Evolutionary conservation across 2,888 invertebrate species (phyloP), one percentile per base, ranked within the genome.

Genomic region (Plusia festucae): DNA sequence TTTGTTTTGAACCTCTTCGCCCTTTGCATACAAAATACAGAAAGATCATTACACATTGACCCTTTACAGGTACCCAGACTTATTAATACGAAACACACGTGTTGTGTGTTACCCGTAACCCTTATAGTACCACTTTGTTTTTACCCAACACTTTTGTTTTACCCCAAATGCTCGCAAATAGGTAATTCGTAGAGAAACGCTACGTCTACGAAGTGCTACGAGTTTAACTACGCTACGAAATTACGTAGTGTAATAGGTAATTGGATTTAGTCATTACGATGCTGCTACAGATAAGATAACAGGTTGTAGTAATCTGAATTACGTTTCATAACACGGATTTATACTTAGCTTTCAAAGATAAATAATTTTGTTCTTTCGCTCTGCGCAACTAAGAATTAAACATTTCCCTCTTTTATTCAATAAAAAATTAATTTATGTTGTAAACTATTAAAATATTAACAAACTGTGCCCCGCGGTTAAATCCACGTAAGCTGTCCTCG

Each of bases 171-270:
- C 8, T 62, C 68, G 52, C 51, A 34, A 66, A 65, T 16, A 63
- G 27, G 55, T 53, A 61, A 53, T 61, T 79, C 66, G 61, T 67
- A 72, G 67, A 22, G 11, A 49, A 51, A 15, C 53, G 70, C 70
- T 75, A 69, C 75, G 30, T 53, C 76, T 76, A 77, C 66, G 59
- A 46, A 3, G 22, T 44, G 61, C 66, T 76, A 76, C 76, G 71
- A 53, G 55, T 60, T 62, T 60, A 46, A 51, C 34, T 46, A 15
- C 40, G 75, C 74, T 73, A 78, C 69, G 65, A 57, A 65, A 60
- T 67, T 49, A 4, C 16, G 27, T 60, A 34, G 22, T 52, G 20
- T 52, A 24, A 49, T 49, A 49, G 18, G 46, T 49, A 49, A 49
- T 49, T 49, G 46, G 46, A 49, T 49, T 49, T 20, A 9, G 20